phyloP scores from a whole-genome alignment of 2,888 invertebrate genomes.

The Strigamia maritima region DNA sequence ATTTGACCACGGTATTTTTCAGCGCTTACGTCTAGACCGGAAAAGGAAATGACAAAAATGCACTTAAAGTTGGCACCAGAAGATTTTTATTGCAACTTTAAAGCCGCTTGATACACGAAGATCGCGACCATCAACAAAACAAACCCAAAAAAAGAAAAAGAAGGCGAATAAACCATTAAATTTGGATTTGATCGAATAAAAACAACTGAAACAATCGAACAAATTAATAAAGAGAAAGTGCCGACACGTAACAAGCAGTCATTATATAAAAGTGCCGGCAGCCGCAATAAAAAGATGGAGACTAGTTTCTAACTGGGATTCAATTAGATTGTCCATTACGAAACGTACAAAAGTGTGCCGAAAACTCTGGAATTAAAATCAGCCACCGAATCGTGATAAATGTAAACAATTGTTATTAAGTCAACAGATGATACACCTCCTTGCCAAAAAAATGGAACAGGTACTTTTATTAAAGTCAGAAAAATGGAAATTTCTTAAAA shows the following conservation, averaged over 20 bases:
- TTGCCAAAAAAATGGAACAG: too few relatives aligned
- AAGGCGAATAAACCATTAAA: conserved; percentile 1
- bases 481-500: too few relatives aligned
- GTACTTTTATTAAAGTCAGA: too few relatives aligned
- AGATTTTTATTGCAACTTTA: conserved; percentile 24
- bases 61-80: not conserved
- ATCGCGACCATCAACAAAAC: not conserved
- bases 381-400: not conserved
- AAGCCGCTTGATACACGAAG: conserved; percentile 2
- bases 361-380: not conserved
- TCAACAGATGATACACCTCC: too few relatives aligned
- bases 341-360: not conserved
- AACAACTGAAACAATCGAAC: not conserved
- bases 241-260: not conserved
- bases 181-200: conserved; percentile 24
- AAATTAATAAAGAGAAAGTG: conserved; percentile 22
- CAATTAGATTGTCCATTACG: not conserved
- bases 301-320: not conserved
- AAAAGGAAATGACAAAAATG: conserved; percentile 25
- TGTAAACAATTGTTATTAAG: not conserved
- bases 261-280: not conserved
- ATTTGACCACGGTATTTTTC: not conserved
- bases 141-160: not conserved
- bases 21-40: not conserved
- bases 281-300: not conserved